A percentile compares a stretch with the other conserved stretches of the same genome.
phyloP scores from a whole-genome alignment of 2,113 vertebrate genomes.

The Oceanites oceanicus region DNA sequence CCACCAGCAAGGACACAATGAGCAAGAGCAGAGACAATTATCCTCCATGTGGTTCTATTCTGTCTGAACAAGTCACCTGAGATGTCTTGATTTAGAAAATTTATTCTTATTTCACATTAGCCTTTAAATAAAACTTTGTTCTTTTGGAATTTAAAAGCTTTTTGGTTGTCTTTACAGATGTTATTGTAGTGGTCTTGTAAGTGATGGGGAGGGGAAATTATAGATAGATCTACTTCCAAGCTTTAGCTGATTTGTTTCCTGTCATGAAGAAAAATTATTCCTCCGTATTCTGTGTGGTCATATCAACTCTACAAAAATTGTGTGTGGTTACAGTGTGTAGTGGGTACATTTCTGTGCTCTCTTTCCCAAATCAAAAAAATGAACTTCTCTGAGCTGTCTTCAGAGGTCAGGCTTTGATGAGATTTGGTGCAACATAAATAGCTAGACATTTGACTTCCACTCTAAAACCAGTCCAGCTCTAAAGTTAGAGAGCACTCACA shows the following conservation, averaged over 20 bases:
- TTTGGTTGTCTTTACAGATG: neutral
- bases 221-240: neutral
- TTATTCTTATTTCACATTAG: neutral
- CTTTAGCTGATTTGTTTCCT: neutral
- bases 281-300: neutral
- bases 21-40: neutral
- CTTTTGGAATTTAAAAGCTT: neutral
- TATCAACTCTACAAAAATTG: neutral
- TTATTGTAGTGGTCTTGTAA: neutral
- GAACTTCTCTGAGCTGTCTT: neutral
- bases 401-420: neutral
- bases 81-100: neutral
- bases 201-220: neutral
- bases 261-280: neutral
- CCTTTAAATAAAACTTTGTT: neutral
- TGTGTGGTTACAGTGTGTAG: neutral
- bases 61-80: neutral
- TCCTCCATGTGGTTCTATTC: neutral
- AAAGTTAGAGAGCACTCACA: neutral
- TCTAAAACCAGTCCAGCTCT: neutral
- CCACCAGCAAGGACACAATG: rapidly evolving
- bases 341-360: neutral
- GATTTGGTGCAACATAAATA: neutral
- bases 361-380: neutral
- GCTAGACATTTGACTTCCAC: neutral